phyloP scores from a whole-genome alignment of 2,113 vertebrate species.

The Canis aureus region DNA sequence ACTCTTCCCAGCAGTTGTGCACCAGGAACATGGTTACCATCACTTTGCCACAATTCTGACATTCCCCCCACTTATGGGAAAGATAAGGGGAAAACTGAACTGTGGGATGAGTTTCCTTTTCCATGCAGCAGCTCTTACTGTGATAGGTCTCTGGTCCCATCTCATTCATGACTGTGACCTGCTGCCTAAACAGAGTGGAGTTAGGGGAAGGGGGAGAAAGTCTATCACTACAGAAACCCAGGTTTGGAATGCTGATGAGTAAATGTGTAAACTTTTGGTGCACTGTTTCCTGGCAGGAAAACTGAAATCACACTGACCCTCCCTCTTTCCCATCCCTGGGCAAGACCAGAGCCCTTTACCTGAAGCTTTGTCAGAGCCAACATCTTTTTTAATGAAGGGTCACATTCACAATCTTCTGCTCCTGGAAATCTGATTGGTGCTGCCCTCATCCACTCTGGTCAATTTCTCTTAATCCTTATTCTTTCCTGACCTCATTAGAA shows the following conservation, averaged over 20 bases:
- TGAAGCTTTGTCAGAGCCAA: neutral
- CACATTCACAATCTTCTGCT: neutral
- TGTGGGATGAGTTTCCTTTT: neutral
- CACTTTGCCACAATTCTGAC: neutral
- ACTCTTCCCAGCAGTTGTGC: neutral
- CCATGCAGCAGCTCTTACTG: accelerated
- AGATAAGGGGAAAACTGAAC: neutral
- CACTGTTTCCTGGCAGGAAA: neutral
- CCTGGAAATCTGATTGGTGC: neutral
- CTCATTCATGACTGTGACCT: neutral
- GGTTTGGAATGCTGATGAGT: neutral
- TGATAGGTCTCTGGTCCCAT: neutral
- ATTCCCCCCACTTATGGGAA: neutral
- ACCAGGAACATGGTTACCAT: neutral
- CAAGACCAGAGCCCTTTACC: neutral
- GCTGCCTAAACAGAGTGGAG: accelerated
- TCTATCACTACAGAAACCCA: neutral
- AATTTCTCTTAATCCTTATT: neutral
- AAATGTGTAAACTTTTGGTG: neutral
- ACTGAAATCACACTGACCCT: neutral
- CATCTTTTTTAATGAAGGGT: neutral
- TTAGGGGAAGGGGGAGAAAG: neutral
- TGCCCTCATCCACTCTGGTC: neutral
- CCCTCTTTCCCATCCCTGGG: too few relatives aligned
- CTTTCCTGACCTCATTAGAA: neutral